phyloP scores from a whole-genome alignment of 2,113 vertebrate species.

The Pitta sordida region DNA sequence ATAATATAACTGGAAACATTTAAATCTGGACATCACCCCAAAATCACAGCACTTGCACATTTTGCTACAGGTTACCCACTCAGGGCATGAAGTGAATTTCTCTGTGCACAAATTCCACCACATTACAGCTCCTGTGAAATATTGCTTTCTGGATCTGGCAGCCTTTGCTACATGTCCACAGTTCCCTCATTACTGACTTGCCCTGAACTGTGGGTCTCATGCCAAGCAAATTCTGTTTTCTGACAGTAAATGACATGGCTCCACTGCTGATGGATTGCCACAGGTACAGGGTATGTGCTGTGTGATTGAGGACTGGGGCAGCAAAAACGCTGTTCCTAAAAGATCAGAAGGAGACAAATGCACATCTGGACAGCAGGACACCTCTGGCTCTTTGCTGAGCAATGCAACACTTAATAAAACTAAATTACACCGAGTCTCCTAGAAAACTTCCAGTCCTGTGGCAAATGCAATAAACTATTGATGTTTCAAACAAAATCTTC shows the following conservation, averaged over 20 bases:
- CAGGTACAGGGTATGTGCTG: not conserved
- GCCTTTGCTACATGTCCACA: not conserved
- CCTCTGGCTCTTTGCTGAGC: not conserved
- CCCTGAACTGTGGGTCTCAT: not conserved
- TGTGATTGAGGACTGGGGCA: not conserved
- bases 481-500: constrained; percentile 13
- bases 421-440: not conserved
- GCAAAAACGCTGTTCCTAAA: not conserved
- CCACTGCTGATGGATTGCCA: constrained; percentile 29
- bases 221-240: constrained; percentile 36
- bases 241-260: constrained; percentile 32
- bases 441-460: not conserved
- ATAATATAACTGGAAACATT: not conserved
- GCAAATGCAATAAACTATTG: not conserved
- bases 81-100: not conserved
- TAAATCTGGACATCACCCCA: not conserved
- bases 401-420: not conserved
- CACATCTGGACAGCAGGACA: not conserved
- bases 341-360: constrained; percentile 6
- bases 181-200: not conserved
- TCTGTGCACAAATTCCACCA: not conserved
- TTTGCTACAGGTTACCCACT: not conserved
- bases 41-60: not conserved
- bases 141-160: not conserved
- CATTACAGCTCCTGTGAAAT: not conserved